Evolutionary conservation across 1,140 invertebrate genomes (phyloP).

Genomic region (Anthonomus grandis): DNA sequence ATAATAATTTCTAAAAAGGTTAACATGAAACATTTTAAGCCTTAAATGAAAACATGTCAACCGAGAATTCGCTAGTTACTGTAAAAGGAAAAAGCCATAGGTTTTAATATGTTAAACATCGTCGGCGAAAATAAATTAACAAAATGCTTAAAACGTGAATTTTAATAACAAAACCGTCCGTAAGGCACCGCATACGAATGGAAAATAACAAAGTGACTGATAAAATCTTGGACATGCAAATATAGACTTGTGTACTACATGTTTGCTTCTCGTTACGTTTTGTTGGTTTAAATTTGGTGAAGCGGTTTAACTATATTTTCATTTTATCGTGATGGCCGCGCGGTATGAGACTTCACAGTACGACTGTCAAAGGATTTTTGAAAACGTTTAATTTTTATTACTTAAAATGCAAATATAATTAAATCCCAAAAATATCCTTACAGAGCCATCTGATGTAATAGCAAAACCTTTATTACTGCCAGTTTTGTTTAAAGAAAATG

Average conservation of each 20-base stretch:
- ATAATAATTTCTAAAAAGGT: too few relatives aligned
- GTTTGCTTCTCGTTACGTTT: conserved; percentile 14
- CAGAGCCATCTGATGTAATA: too few relatives aligned
- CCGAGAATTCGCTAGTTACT: too few relatives aligned
- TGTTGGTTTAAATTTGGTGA: not conserved
- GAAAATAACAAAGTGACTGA: conserved; percentile 8
- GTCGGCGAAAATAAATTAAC: conserved; percentile 14
- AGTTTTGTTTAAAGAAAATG: too few relatives aligned
- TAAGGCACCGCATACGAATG: conserved; percentile 9
- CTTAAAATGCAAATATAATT: too few relatives aligned
- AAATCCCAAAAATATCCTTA: too few relatives aligned
- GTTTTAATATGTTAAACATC: conserved; percentile 5
- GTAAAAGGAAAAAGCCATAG: too few relatives aligned
- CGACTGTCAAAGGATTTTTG: not conserved
- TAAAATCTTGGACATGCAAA: conserved; percentile 20
- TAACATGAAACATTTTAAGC: too few relatives aligned
- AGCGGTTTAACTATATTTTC: not conserved
- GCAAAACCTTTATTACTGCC: too few relatives aligned
- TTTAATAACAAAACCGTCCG: conserved; percentile 17
- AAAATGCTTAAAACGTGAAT: conserved; percentile 13
- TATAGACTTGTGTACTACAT: conserved; percentile 1
- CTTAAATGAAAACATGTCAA: too few relatives aligned
- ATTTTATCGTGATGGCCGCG: not conserved
- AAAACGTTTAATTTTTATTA: too few relatives aligned
- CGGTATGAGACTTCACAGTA: not conserved